Evolutionary conservation across 2,797 vertebrate species (phyloP).

Genomic region (Aratinga solstitialis): DNA sequence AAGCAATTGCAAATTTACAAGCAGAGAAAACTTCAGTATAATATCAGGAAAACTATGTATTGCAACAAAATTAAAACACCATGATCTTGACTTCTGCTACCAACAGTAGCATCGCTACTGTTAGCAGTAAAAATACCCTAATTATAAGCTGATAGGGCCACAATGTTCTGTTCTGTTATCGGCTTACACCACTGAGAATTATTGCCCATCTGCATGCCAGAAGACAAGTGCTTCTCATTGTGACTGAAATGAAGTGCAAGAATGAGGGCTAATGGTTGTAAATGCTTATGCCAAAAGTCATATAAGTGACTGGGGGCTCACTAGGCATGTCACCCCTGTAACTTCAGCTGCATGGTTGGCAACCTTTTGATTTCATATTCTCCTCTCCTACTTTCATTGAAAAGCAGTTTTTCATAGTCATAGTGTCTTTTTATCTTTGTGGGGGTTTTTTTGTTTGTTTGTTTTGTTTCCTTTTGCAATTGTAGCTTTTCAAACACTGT

Average conservation of each 20-base stretch:
- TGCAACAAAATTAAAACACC: background rate
- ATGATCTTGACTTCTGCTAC: background rate
- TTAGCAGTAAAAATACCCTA: background rate
- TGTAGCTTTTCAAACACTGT: background rate
- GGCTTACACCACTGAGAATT: background rate
- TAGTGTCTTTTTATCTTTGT: background rate
- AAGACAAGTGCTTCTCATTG: background rate
- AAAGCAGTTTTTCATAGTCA: background rate
- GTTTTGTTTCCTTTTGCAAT: background rate
- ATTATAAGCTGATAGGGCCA: background rate
- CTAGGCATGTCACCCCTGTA: background rate
- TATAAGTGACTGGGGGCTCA: background rate
- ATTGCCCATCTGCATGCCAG: background rate
- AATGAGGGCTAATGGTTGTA: background rate
- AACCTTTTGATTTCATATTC: background rate
- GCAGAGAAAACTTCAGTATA: background rate
- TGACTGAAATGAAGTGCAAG: constrained; percentile 14
- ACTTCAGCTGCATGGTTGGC: background rate
- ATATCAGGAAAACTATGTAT: background rate
- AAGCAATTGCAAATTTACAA: background rate
- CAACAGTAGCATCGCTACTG: background rate
- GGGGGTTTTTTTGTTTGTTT: background rate
- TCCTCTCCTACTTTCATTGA: background rate
- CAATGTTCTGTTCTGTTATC: background rate
- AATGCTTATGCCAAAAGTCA: background rate